Base-by-base conservation (phyloP, 1,140 invertebrate species). In the Latrodectus geometricus region DNA sequence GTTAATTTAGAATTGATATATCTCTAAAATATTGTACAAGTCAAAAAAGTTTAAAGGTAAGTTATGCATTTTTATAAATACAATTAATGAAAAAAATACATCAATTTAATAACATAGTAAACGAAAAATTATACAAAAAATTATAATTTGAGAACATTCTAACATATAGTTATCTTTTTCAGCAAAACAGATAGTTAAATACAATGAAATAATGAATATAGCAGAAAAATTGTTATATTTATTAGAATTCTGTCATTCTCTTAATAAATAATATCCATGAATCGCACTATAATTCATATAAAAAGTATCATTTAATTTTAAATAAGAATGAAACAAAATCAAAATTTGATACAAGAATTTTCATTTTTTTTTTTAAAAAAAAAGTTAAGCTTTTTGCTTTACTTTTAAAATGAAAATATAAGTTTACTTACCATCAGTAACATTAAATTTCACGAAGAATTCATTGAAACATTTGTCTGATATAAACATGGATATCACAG, bases 401-500 rank as follows among this genome's bases (percentile, higher is more conserved):
- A 49, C 9, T 17, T 14, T 8, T 48, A 49, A 73, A 50, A 17
- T 49, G 49, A 14, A 14, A 73, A 73, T 17, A 11, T 50, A 77
- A n/a, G 23, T 14, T n/a, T 81, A 56, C 73, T 66, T 70, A 77
- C 83, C 83, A 49, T 86, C 83, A 15, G 68, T 69, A 15, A 86
- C 8, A 61, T 86, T 86, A 48, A 86, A 78, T 48, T 86, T 86
- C 3, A 86, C 74, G 8, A 86, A 86, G 9, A 86, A 86, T 78
- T 86, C 83, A 70, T 86, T 78, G 23, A 77, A 77, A 21, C 83
- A 86, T 8, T 61, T 86, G 15, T 78, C 83, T 7, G 83, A 78
- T 48, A 86, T 72, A 15, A 86, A 78, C 14, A 69, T 49, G 0
- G 83, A 50, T 8, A 86, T 20, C 14, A 78, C 11, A 52, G 54